These are phyloP conservation scores for Parazoanthus atlanticus DNA, from an alignment of 92 coral and sea anemone species.

Conservation along the genomic window DNA sequence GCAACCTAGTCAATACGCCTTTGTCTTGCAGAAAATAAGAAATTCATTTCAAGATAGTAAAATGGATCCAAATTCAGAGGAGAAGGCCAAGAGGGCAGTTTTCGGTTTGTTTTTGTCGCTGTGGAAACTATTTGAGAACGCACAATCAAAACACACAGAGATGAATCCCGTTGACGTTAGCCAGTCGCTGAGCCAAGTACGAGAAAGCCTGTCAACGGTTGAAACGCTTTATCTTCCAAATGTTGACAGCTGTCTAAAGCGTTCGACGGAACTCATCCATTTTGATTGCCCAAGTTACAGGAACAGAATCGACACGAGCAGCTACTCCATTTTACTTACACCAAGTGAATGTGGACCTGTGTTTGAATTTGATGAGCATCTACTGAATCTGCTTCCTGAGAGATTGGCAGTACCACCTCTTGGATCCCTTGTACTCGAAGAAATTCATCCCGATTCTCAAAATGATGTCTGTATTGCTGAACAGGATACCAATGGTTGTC, in stretches of 20 bases:
- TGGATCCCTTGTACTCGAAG: constrained; percentile 57
- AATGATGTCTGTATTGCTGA: constrained; percentile 69
- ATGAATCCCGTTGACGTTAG: neutral
- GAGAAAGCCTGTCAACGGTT: constrained; percentile 20
- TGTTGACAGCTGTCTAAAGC: constrained; percentile 46
- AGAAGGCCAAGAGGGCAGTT: constrained; percentile 45
- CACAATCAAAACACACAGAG: neutral
- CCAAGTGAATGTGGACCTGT: constrained; percentile 24
- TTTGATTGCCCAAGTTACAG: constrained; percentile 49
- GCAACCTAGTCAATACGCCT: constrained; percentile 40
- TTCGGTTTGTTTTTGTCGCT: constrained; percentile 36
- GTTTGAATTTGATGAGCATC: neutral
- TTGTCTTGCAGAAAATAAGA: constrained; percentile 43
- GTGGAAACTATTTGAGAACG: constrained; percentile 6
- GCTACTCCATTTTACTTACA: constrained; percentile 54
- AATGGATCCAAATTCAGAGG: constrained; percentile 45
- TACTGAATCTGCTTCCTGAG: constrained; percentile 55
- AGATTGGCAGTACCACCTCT: constrained; percentile 52
- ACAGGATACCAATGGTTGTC: constrained; percentile 35
- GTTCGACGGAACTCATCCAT: constrained; percentile 56
- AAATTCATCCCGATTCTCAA: constrained; percentile 64
- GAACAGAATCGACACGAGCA: constrained; percentile 43
- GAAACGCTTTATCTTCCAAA: constrained; percentile 70
- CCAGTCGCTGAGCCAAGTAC: neutral
- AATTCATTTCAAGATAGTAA: constrained; percentile 10